Conservation (phyloP, 2,888 invertebrate genomes). For the Volucella zonaria region DNA sequence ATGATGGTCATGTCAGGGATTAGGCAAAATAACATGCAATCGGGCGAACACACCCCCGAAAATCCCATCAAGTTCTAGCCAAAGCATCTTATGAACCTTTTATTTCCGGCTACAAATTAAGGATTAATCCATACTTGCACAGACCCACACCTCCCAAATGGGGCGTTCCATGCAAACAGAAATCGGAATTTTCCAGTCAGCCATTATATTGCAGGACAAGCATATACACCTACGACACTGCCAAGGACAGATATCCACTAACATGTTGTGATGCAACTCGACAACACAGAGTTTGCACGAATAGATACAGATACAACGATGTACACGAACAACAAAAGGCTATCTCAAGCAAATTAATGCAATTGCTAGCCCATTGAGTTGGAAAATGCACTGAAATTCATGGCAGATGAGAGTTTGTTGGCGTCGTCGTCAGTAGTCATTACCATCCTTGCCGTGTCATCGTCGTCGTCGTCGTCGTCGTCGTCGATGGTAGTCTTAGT, state of each 20-base stretch:
- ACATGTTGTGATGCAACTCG: background rate
- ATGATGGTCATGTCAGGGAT: background rate
- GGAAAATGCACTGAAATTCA: conserved; percentile 69
- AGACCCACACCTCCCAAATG: conserved; percentile 2
- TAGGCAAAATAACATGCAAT: background rate
- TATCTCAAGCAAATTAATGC: conserved; percentile 73
- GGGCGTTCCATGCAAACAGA: background rate
- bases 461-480: background rate
- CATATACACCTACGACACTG: conserved; percentile 22
- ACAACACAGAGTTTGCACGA: background rate
- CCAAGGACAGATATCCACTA: conserved; percentile 36
- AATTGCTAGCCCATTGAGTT: conserved; percentile 71
- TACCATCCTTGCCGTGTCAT: background rate
- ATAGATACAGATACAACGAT: too few species aligned
- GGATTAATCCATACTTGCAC: conserved; percentile 1
- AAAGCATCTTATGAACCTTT: background rate
- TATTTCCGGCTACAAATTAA: conserved; percentile 20
- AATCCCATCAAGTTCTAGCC: background rate
- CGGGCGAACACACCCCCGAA: background rate
- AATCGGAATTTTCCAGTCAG: conserved; percentile 45
- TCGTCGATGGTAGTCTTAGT: conserved; percentile 37
- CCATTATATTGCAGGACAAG: conserved; percentile 41
- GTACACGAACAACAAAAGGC: conserved; percentile 60
- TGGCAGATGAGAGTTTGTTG: conserved; percentile 23
- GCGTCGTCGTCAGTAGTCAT: background rate